phyloP scores from a whole-genome alignment of 2,113 vertebrate species.

The Coreoperca whiteheadi region DNA sequence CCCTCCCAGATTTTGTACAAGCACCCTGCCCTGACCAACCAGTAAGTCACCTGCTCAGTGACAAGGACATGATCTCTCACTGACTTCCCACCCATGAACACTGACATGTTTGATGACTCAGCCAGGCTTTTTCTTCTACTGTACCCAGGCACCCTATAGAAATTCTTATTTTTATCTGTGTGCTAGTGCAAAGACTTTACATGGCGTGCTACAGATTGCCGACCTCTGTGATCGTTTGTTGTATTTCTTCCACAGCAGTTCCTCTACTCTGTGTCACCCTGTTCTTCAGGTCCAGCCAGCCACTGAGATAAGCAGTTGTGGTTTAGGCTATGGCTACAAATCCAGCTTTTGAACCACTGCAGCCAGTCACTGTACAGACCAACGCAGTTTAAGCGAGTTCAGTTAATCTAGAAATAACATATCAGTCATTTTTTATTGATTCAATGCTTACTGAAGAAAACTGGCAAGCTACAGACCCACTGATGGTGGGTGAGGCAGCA shows the following conservation, averaged over 20 bases:
- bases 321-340: slow-evolving; percentile 16
- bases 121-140: slow-evolving; percentile 4
- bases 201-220: neutral
- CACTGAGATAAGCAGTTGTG: slow-evolving; percentile 15
- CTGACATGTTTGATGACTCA: slow-evolving; percentile 7
- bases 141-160: neutral
- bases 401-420: slow-evolving; percentile 50
- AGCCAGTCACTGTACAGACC: neutral
- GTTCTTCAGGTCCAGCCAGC: neutral
- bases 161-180: neutral
- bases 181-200: neutral
- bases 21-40: neutral
- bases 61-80: slow-evolving; percentile 4
- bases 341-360: slow-evolving; percentile 28
- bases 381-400: slow-evolving; percentile 22
- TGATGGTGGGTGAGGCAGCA: slow-evolving; percentile 50
- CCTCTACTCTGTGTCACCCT: neutral
- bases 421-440: slow-evolving; percentile 48
- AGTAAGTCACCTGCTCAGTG: slow-evolving; percentile 10
- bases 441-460: slow-evolving; percentile 27
- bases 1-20: neutral
- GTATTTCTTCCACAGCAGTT: neutral
- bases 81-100: neutral
- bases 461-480: neutral
- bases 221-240: neutral